A percentile compares a stretch with the other conserved stretches of the same genome.
These are phyloP conservation scores for Poecile montanus DNA, from an alignment of 2,797 vertebrate genomes.

Conservation along the genomic window DNA sequence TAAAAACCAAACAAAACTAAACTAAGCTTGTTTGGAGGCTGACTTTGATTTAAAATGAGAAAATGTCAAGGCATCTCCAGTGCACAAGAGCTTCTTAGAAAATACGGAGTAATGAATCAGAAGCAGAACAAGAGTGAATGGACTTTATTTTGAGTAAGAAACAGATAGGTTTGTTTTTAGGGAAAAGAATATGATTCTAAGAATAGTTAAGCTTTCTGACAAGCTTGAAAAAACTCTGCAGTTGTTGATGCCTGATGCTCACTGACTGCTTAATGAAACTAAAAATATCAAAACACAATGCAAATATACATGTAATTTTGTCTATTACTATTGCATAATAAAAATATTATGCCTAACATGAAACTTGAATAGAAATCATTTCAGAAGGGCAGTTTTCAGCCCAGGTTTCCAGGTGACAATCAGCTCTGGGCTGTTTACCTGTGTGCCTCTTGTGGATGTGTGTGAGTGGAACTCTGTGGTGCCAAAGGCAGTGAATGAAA, in stretches of 20 bases:
- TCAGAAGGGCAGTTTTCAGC: neutral
- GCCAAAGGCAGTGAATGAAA: neutral
- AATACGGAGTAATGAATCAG: neutral
- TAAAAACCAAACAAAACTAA: neutral
- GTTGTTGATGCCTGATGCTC: neutral
- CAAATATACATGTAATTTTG: neutral
- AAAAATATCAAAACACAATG: neutral
- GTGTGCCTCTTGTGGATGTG: neutral
- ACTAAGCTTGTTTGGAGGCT: neutral
- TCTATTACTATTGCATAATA: neutral
- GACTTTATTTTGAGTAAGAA: neutral
- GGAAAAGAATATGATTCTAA: neutral
- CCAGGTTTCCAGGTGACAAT: neutral
- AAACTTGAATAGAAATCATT: neutral
- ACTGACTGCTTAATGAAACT: neutral
- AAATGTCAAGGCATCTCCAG: neutral
- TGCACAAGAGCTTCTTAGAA: neutral
- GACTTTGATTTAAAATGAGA: neutral
- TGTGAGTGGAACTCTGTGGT: neutral
- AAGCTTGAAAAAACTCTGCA: neutral
- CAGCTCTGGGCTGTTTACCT: neutral
- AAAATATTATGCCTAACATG: rapidly evolving
- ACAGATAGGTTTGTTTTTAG: neutral
- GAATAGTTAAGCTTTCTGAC: neutral
- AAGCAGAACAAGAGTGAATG: neutral